Percentiles rank a stretch among this genome's conserved stretches.
These are phyloP conservation scores for Drosophila nannoptera DNA, from an alignment of 1,140 invertebrate genomes.

Conservation along the genomic window DNA sequence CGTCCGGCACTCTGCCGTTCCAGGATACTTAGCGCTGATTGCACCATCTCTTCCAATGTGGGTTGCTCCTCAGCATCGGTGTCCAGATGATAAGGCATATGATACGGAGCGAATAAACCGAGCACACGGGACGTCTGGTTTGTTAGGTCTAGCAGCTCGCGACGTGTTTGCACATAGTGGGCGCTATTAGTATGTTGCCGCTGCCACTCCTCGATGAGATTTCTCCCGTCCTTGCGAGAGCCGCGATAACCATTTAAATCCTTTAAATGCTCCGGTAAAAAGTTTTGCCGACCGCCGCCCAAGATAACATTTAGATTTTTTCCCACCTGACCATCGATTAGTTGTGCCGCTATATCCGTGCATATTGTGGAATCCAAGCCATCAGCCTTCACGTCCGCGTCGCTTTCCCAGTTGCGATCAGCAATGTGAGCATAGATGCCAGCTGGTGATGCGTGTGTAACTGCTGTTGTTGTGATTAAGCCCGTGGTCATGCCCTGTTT, in stretches of 20 bases:
- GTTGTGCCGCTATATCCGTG: slow-evolving; percentile 87
- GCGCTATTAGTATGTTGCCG: slow-evolving; percentile 76
- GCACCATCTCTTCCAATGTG: slow-evolving; percentile 88
- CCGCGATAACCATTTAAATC: slow-evolving; percentile 72
- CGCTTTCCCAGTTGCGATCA: slow-evolving; percentile 88
- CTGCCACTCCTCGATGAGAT: slow-evolving; percentile 87
- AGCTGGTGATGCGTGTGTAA: slow-evolving; percentile 90
- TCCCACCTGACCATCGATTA: slow-evolving; percentile 84
- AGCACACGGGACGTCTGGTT: slow-evolving; percentile 79
- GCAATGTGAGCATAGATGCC: slow-evolving; percentile 86
- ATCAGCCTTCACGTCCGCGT: slow-evolving; percentile 81
- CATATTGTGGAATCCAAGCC: slow-evolving; percentile 79
- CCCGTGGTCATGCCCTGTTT: slow-evolving; percentile 83
- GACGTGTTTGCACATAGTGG: slow-evolving; percentile 84
- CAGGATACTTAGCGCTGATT: slow-evolving; percentile 85
- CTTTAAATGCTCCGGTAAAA: slow-evolving; percentile 80
- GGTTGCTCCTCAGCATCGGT: slow-evolving; percentile 83
- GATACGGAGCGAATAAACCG: slow-evolving; percentile 80
- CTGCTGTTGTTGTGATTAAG: slow-evolving; percentile 87
- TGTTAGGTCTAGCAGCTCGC: slow-evolving; percentile 79
- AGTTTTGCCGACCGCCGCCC: slow-evolving; percentile 87
- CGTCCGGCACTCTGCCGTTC: slow-evolving; percentile 85
- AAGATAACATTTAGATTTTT: slow-evolving; percentile 84
- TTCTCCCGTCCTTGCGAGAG: slow-evolving; percentile 84
- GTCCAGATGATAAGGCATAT: slow-evolving; percentile 81